Conservation (phyloP, 1,140 invertebrate species). For the Campoletis sonorensis region DNA sequence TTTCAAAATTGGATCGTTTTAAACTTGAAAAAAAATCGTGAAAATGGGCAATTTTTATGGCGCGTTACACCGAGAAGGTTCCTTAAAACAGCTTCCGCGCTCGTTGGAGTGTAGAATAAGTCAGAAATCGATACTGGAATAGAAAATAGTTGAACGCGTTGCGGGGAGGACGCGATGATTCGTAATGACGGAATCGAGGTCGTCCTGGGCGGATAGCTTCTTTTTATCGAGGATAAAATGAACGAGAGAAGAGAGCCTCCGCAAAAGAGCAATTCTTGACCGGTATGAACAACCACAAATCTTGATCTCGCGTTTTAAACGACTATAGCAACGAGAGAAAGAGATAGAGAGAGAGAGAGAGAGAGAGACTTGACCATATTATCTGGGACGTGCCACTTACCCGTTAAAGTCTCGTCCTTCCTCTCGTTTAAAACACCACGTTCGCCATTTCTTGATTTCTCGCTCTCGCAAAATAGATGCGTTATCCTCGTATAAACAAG, state of each 20-base stretch:
- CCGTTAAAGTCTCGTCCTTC: conserved; percentile 73
- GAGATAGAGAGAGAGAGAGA: conserved; percentile 19
- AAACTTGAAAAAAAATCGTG: too few relatives aligned
- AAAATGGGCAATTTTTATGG: too few relatives aligned
- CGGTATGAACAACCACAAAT: not conserved
- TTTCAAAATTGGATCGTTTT: too few relatives aligned
- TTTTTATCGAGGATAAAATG: not conserved
- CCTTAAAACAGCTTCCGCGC: conserved; percentile 16
- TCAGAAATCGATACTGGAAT: conserved; percentile 20
- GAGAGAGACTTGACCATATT: conserved; percentile 27
- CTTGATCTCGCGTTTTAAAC: not conserved
- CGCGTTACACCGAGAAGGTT: too few relatives aligned
- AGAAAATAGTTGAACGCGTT: conserved; percentile 2
- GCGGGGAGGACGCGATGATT: conserved; percentile 41
- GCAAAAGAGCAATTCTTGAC: conserved; percentile 1
- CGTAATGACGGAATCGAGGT: conserved; percentile 52
- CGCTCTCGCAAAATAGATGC: conserved; percentile 82
- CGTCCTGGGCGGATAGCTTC: conserved; percentile 28
- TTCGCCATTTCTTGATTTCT: conserved; percentile 62
- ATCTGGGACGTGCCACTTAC: conserved; percentile 69
- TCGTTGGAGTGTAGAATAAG: not conserved
- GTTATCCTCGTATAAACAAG: conserved; percentile 86
- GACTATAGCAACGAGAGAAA: conserved; percentile 32
- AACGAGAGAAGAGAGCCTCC: conserved; percentile 3
- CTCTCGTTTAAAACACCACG: conserved; percentile 60